Base-by-base conservation (phyloP, 2,797 vertebrate species). In the Acrocephalus scirpaceus region DNA sequence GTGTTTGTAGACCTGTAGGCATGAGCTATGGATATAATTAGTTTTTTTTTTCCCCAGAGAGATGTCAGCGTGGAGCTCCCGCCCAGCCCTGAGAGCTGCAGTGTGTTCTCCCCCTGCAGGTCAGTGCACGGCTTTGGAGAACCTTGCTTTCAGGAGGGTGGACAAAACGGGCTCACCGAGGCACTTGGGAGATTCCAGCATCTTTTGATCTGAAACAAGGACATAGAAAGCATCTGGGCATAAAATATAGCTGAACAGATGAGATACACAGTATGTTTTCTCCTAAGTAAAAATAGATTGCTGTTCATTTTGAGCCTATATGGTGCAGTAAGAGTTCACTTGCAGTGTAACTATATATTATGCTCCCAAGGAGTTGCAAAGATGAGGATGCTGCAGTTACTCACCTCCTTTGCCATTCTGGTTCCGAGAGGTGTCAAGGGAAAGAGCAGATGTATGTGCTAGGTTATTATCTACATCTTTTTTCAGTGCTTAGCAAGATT, bases 201-300 rank as follows among this genome's bases (percentile, higher is more conserved):
- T 86, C 76, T 93, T 95, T 94, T 94, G 69, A 82, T 95, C 87
- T 86, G 82, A 92, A 94, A 84, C 76, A 92, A 74, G 87, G 80
- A 92, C 81, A 66, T 86, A 93, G 96, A 95, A 96, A 97, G 93
- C 93, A 96, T 67, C 96, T 92, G 85, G 93, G 93, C 94, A 88
- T 94, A 95, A 95, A 94, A 93, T 71, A 91, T 90, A 96, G 87
- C 87, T 83, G 93, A 95, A 83, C 95, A 96, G 92, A 93, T 86
- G 90, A 96, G 91, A 94, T 90, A 92, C 67, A 53, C 92, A 92
- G 86, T 97, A 91, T 92, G 79, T 96, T 96, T 95, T 85, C 92
- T 95, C 66, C 80, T 30, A 86, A 92, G 94, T 81, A 92, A 95
- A 93, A 96, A 96, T 93, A 97, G 92, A 95, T 95, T 94, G 85